Evolutionary conservation across 2,888 invertebrate genomes (phyloP).

Genomic region (Scaptomyza parva): DNA sequence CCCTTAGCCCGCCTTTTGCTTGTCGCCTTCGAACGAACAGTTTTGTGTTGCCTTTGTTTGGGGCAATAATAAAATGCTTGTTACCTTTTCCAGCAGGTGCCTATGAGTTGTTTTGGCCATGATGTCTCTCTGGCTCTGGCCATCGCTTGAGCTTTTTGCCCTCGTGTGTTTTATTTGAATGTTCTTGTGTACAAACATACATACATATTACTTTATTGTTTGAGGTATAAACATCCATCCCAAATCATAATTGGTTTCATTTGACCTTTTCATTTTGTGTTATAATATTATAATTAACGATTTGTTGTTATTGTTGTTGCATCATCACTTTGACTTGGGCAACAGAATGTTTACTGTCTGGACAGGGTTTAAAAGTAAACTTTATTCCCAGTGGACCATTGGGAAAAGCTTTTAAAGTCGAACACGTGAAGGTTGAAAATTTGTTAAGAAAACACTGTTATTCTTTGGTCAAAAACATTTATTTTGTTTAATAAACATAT

Average conservation of each 20-base stretch:
- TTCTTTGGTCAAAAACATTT: too few relatives aligned
- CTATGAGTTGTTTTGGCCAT: constrained; percentile 37
- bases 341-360: neutral
- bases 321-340: neutral
- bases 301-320: neutral
- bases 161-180: constrained; percentile 33
- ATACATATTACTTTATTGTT: neutral
- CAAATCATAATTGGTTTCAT: neutral
- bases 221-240: neutral
- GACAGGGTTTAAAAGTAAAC: neutral
- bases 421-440: too few relatives aligned
- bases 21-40: too few relatives aligned
- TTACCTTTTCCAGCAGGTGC: constrained; percentile 54
- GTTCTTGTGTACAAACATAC: constrained; percentile 30
- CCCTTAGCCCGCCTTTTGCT: neutral
- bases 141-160: constrained; percentile 31
- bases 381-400: neutral
- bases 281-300: neutral
- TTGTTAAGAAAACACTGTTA: too few relatives aligned
- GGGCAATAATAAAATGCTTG: constrained; percentile 46
- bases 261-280: neutral
- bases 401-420: neutral
- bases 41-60: constrained; percentile 38
- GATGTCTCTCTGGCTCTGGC: constrained; percentile 34
- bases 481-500: too few relatives aligned